These are phyloP conservation scores for Jaculus jaculus DNA, from an alignment of 2,113 vertebrate genomes.

Conservation along the genomic window DNA sequence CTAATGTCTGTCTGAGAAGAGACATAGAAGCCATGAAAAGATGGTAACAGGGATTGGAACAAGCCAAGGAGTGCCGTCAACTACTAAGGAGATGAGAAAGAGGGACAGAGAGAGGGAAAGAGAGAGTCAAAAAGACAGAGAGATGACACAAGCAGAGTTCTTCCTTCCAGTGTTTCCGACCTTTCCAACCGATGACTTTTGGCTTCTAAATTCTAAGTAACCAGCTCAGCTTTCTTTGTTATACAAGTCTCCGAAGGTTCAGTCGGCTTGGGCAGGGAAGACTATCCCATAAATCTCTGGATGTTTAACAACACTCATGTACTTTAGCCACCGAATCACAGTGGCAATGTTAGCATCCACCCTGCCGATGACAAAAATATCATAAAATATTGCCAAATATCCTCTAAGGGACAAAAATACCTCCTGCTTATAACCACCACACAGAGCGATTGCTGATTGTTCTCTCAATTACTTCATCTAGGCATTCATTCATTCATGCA, in stretches of 20 bases:
- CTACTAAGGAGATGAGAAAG: too few relatives aligned
- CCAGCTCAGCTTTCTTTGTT: background rate
- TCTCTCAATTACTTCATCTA: background rate
- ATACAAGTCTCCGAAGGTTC: background rate
- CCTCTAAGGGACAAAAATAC: too few relatives aligned
- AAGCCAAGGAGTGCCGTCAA: background rate
- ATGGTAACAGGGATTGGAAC: background rate
- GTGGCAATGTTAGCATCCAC: background rate
- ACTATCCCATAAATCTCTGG: too few relatives aligned
- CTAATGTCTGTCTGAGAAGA: background rate
- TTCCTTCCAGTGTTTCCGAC: background rate
- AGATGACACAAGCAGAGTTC: fast-evolving
- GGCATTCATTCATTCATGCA: background rate
- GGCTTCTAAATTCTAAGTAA: background rate
- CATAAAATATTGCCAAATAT: background rate
- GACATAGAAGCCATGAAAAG: background rate
- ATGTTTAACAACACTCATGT: background rate
- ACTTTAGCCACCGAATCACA: background rate
- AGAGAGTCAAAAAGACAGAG: background rate
- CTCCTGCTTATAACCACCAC: background rate
- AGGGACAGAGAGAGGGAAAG: background rate
- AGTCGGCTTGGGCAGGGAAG: background rate
- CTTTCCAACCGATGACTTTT: background rate
- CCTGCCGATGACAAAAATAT: background rate
- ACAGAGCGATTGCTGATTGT: background rate